Evolutionary conservation across 1,140 invertebrate species (phyloP).

Genomic region (Aphidius ervi): DNA sequence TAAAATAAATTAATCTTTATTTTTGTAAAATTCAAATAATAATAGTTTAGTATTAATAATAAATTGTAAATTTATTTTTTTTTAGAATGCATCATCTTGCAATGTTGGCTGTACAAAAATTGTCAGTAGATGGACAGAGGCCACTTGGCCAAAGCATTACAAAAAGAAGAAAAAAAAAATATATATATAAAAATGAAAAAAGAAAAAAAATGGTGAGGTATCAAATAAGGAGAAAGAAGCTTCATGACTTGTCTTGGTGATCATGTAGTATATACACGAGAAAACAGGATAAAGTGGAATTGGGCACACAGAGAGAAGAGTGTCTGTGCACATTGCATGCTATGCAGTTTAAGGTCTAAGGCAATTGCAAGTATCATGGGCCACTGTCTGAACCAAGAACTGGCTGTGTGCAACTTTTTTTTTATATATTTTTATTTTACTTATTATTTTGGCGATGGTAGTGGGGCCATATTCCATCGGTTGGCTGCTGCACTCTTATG

Average conservation of each 20-base stretch:
- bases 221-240: slow-evolving; percentile 8
- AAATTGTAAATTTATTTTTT: no score
- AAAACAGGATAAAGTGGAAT: slow-evolving; percentile 38
- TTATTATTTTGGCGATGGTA: no score
- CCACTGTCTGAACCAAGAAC: slow-evolving; percentile 15
- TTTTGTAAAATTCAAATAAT: no score
- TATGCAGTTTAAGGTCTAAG: slow-evolving; percentile 38
- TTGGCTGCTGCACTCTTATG: slow-evolving; percentile 29
- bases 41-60: no score
- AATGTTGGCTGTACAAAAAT: no score
- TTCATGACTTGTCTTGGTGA: slow-evolving; percentile 17
- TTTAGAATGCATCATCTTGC: no score
- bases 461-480: slow-evolving; percentile 9
- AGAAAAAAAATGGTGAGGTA: slow-evolving; percentile 11
- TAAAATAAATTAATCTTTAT: no score
- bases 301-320: slow-evolving; percentile 33
- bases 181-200: neutral
- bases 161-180: slow-evolving; percentile 1
- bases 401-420: slow-evolving; percentile 35
- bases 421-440: neutral
- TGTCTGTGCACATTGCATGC: slow-evolving; percentile 30
- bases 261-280: neutral
- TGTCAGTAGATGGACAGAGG: no score
- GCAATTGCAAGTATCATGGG: slow-evolving; percentile 34
- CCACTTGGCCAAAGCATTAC: no score